Conservation (phyloP, 1,140 invertebrate species). For the Pseudomyrmex concolor region DNA sequence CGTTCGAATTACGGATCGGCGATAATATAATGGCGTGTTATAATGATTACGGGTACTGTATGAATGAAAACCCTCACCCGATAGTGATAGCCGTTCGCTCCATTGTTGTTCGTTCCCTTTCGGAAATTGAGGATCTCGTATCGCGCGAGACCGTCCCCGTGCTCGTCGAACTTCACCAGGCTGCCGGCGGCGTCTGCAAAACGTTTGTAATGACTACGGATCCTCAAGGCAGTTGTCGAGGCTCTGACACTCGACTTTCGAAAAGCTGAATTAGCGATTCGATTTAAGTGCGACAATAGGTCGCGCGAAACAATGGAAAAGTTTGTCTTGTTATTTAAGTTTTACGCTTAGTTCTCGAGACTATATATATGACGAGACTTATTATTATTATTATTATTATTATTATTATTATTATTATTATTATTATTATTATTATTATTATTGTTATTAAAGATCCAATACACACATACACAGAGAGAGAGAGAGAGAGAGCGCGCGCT, state of each 20-base stretch:
- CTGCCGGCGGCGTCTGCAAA: conserved; percentile 88
- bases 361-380: no score
- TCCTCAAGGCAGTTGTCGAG: background rate
- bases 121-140: conserved; percentile 88
- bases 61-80: conserved; percentile 82
- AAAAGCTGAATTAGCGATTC: conserved; percentile 4
- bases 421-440: no score
- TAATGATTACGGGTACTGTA: background rate
- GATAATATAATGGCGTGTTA: conserved; percentile 30
- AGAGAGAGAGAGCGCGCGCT: no score
- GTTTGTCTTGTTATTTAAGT: background rate
- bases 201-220: conserved; percentile 16
- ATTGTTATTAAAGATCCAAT: no score
- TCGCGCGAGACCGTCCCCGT: conserved; percentile 89
- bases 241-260: background rate
- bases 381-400: no score
- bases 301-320: background rate
- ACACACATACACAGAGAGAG: no score
- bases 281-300: background rate
- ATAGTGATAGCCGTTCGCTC: conserved; percentile 86
- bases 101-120: conserved; percentile 83
- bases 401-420: no score
- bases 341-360: background rate
- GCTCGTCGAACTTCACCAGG: conserved; percentile 88
- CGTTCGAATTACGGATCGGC: conserved; percentile 51